Evolutionary conservation across 2,888 invertebrate species (phyloP), one percentile per base, ranked within the genome.

Genomic region (Erebia epiphron): DNA sequence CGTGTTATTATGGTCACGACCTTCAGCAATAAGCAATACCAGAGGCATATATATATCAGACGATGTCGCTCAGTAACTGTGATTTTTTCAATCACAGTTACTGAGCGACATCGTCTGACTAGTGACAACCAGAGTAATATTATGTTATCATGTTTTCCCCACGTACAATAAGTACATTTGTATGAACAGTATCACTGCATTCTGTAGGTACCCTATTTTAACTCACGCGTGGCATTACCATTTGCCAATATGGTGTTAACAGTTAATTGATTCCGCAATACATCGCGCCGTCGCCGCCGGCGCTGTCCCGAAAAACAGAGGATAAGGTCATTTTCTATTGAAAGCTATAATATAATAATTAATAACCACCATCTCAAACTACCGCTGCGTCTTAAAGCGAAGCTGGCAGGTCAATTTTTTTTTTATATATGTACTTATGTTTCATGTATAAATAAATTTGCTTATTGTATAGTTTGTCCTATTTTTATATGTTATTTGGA

Each of bases 261-360:
- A 8, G 52, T 16, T 52, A 52, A 52, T 52, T 52, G 52, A 52
- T 52, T 52, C 52, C 52, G 52, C 52, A 52, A 52, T 52, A 52
- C 5, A 54, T 54, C 10, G 18, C 54, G 10, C 54, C 3, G 54
- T 54, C 54, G 54, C 54, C 54, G 16, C 2, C 10, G 54, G 54
- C 54, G n/a, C 50, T 3, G 9, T 16, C 16, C 3, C 54, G 16
- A 54, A 54, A 54, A 54, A 54, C 18, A 54, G 18, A 18, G 54
- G 54, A 1, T 54, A 54, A 54, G 54, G 54, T 10, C 10, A 2
- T 10, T 54, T 2, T 18, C 18, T 11, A 54, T 54, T 16, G 3
- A 9, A 54, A 18, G 54, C 16, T 54, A 54, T 54, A 18, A 35
- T 35, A 35, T 35, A 7, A 35, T 35, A n/a, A n/a, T n/a, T n/a